These are phyloP conservation scores for Microctonus aethiopoides DNA, from an alignment of 2,888 invertebrate genomes.

Conservation along the genomic window DNA sequence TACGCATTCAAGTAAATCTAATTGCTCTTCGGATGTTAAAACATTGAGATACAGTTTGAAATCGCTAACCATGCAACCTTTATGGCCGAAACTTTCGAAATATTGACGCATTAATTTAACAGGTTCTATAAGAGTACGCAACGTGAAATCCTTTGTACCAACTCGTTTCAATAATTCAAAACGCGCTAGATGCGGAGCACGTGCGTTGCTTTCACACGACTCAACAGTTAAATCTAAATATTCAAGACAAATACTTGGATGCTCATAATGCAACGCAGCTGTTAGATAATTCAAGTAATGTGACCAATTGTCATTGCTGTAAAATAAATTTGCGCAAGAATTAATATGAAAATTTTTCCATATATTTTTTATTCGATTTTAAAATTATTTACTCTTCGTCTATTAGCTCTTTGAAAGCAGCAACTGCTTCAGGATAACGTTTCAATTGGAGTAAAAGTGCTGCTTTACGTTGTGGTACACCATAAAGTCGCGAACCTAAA, in stretches of 20 bases:
- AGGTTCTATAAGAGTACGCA: constrained; percentile 60
- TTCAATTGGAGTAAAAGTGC: constrained; percentile 79
- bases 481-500: constrained; percentile 65
- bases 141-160: constrained; percentile 61
- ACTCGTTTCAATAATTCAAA: constrained; percentile 78
- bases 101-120: constrained; percentile 81
- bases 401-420: constrained; percentile 79
- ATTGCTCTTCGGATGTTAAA: constrained; percentile 74
- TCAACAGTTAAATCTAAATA: constrained; percentile 62
- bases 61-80: constrained; percentile 88
- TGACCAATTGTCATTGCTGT: constrained; percentile 67
- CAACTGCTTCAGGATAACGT: constrained; percentile 80
- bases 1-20: constrained; percentile 68
- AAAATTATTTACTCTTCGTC: constrained; percentile 74
- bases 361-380: constrained; percentile 65
- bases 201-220: constrained; percentile 62
- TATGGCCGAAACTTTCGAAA: constrained; percentile 84
- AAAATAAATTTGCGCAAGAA: constrained; percentile 14
- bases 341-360: constrained; percentile 64
- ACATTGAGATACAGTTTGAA: constrained; percentile 80
- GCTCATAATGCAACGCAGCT: constrained; percentile 58
- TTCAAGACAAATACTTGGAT: constrained; percentile 59
- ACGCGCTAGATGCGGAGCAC: constrained; percentile 88
- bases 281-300: constrained; percentile 68
- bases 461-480: constrained; percentile 75